Conservation (phyloP, 2,888 invertebrate species). For the Thyatira batis region DNA sequence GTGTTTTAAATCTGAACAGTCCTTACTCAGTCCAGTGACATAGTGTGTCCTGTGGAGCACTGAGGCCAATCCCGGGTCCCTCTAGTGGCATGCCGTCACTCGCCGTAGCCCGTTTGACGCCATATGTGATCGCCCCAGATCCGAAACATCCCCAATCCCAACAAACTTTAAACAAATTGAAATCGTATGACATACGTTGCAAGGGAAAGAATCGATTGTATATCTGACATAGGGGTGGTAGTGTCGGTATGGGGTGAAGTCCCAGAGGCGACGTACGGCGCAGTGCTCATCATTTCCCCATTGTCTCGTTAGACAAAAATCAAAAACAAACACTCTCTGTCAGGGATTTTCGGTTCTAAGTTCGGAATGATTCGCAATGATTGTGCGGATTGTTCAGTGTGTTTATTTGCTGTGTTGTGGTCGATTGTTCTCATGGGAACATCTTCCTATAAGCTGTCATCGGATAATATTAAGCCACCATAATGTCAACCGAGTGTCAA, state of each 20-base stretch:
- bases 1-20: conserved; percentile 55
- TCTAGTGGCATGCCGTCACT: conserved; percentile 77
- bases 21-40: conserved; percentile 51
- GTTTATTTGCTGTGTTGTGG: conserved; percentile 54
- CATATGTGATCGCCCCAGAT: conserved; percentile 64
- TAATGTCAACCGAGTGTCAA: conserved; percentile 24
- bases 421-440: conserved; percentile 66
- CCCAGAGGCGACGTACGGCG: conserved; percentile 75
- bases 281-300: conserved; percentile 82
- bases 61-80: conserved; percentile 75
- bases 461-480: conserved; percentile 39
- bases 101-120: conserved; percentile 77
- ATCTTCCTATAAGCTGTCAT: conserved; percentile 38
- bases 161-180: conserved; percentile 37
- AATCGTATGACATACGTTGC: conserved; percentile 41
- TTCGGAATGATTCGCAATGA: conserved; percentile 71
- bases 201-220: conserved; percentile 53
- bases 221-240: conserved; percentile 47
- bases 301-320: conserved; percentile 83
- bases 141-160: conserved; percentile 51
- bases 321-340: conserved; percentile 79
- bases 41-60: conserved; percentile 62
- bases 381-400: conserved; percentile 51
- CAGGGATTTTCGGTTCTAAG: conserved; percentile 74
- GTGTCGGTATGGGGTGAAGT: conserved; percentile 70